Conservation (phyloP, 2,888 invertebrate genomes). For the Phrixothrix hirtus region DNA sequence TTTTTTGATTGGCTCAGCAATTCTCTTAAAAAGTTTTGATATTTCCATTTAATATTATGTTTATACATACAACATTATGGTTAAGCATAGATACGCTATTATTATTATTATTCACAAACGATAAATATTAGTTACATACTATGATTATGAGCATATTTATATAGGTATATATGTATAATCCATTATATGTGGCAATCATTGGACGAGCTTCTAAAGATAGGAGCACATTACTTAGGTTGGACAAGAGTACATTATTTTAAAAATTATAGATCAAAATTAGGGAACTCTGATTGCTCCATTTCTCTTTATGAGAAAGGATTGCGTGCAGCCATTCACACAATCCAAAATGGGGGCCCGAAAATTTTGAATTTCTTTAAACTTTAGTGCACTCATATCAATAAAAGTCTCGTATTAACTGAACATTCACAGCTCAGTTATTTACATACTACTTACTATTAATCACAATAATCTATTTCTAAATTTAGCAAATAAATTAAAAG, state of each 20-base stretch:
- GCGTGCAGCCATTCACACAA: slow-evolving; percentile 69
- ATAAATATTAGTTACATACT: too few relatives aligned
- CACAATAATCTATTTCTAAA: slow-evolving; percentile 25
- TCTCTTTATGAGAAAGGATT: slow-evolving; percentile 54
- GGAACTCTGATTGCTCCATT: slow-evolving; percentile 56
- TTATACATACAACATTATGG: slow-evolving; percentile 17
- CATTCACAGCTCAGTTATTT: too few relatives aligned
- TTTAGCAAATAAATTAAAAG: slow-evolving; percentile 23
- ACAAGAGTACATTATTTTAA: too few relatives aligned
- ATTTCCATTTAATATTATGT: slow-evolving; percentile 35
- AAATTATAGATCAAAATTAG: slow-evolving; percentile 33
- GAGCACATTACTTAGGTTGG: slow-evolving; percentile 17
- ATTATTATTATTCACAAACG: slow-evolving; percentile 29
- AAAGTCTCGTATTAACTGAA: slow-evolving; percentile 17
- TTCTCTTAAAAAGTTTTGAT: slow-evolving; percentile 47
- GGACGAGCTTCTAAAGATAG: slow-evolving; percentile 41
- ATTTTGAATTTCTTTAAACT: slow-evolving; percentile 18
- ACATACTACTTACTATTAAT: slow-evolving; percentile 16
- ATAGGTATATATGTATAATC: slow-evolving; percentile 37
- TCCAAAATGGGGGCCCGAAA: slow-evolving; percentile 48
- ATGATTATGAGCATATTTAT: too few relatives aligned
- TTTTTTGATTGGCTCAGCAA: slow-evolving; percentile 61
- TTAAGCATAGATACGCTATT: slow-evolving; percentile 17
- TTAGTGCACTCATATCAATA: slow-evolving; percentile 23
- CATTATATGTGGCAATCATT: slow-evolving; percentile 49